Evolutionary conservation across 2,113 vertebrate species (phyloP), one percentile per base, ranked within the genome.

Genomic region (Platanista minor): DNA sequence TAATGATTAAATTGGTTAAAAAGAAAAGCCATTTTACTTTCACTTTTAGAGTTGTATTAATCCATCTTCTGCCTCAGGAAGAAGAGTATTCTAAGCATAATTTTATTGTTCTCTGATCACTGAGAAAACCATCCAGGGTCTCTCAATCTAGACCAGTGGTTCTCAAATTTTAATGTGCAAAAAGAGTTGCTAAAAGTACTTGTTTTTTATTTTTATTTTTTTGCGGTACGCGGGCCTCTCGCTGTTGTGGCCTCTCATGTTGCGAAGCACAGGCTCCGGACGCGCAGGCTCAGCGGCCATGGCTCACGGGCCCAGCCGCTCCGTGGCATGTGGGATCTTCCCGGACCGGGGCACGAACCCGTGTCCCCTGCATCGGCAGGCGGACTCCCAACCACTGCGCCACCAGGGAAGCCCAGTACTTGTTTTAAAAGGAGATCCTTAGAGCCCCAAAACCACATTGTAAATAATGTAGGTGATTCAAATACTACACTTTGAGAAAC

Each of bases 1-100:
- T 43, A 89, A 52, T 83, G 52, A 78, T 89, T 64, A 90, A 89
- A 78, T 0, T 78, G 27, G 52, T 75, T 72, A 59, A 71, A 87
- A 90, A 97, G 59, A 90, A 90, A 67, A 66, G 49, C 25, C 39
- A 89, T 31, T 95, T 89, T 81, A 54, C 46, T 92, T 92, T 92
- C 64, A 41, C 75, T 95, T 61, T 75, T 52, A 67, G 41, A 83
- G 20, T 29, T 62, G 11, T 33, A 81, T 75, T 75, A 84, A 83
- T 43, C 72, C 18, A 59, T 46, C 80, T 88, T 94, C 82, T 85
- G 36, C 33, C 80, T 83, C 71, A 39, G 72, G 59, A 86, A 83
- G 49, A 20, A 90, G 77, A 80, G 15, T 67, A 82, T 39, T 64
- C 31, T 81, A 89, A 69, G 46, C 11, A 75, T 78, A 46, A 59